Evolutionary conservation across 2,113 vertebrate genomes (phyloP).

Genomic region (Aphelocoma coerulescens): DNA sequence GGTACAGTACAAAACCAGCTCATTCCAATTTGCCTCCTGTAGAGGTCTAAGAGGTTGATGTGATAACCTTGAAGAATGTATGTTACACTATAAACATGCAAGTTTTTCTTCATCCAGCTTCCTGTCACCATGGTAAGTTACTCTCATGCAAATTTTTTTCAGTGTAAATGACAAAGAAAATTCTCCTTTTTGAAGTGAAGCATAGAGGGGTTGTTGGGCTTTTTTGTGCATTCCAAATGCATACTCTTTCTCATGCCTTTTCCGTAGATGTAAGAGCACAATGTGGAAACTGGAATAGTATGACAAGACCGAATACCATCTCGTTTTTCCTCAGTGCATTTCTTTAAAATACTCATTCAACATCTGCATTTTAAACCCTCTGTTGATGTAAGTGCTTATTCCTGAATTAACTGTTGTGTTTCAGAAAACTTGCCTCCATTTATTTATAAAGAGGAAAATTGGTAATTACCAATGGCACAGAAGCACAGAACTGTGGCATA

Average conservation of each 20-base stretch:
- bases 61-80: background rate
- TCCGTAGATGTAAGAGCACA: background rate
- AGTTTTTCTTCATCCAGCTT: background rate
- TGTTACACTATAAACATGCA: background rate
- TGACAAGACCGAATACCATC: background rate
- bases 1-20: background rate
- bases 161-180: background rate
- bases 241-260: background rate
- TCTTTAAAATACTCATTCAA: background rate
- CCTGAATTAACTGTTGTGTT: background rate
- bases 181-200: background rate
- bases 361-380: background rate
- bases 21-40: background rate
- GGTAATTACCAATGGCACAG: background rate
- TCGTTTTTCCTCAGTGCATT: background rate
- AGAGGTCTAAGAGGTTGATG: background rate
- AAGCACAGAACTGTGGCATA: background rate
- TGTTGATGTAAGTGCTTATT: background rate
- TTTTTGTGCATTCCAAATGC: background rate
- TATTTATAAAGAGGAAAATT: background rate
- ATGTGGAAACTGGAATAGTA: background rate
- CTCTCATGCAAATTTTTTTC: background rate
- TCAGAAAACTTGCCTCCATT: background rate
- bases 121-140: background rate
- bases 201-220: background rate